These are phyloP conservation scores for Nyctibius grandis DNA, from an alignment of 2,797 vertebrate species.

Conservation along the genomic window DNA sequence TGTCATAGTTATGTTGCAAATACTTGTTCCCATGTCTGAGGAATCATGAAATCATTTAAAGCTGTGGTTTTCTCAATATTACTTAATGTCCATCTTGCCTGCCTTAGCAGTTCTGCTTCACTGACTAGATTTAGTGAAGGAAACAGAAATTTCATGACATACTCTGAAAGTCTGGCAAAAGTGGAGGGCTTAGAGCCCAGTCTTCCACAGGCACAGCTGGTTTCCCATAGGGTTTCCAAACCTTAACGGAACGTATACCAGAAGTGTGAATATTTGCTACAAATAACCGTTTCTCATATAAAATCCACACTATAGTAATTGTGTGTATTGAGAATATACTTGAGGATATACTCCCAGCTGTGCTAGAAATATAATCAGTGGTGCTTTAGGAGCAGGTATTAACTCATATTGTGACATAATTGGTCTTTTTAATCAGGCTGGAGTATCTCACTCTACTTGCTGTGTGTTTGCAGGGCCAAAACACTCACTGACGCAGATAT, in stretches of 20 bases:
- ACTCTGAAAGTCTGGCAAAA: not conserved
- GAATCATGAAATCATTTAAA: not conserved
- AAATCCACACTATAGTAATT: not conserved
- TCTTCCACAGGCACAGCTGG: not conserved
- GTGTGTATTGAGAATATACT: not conserved
- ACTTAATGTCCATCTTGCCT: not conserved
- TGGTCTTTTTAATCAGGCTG: not conserved
- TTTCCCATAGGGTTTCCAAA: not conserved
- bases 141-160: not conserved
- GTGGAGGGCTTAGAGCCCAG: not conserved
- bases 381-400: not conserved
- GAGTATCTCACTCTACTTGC: not conserved
- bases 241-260: not conserved
- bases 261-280: not conserved
- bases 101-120: not conserved
- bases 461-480: constrained; percentile 84
- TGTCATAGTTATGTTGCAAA: not conserved
- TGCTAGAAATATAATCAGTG: not conserved
- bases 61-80: not conserved
- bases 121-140: not conserved
- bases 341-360: not conserved
- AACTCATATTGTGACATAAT: not conserved
- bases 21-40: not conserved
- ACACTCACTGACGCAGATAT: constrained; percentile 95
- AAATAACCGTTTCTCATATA: not conserved